Evolutionary conservation across 1,140 invertebrate genomes (phyloP).

Genomic region (Dysdera silvatica): DNA sequence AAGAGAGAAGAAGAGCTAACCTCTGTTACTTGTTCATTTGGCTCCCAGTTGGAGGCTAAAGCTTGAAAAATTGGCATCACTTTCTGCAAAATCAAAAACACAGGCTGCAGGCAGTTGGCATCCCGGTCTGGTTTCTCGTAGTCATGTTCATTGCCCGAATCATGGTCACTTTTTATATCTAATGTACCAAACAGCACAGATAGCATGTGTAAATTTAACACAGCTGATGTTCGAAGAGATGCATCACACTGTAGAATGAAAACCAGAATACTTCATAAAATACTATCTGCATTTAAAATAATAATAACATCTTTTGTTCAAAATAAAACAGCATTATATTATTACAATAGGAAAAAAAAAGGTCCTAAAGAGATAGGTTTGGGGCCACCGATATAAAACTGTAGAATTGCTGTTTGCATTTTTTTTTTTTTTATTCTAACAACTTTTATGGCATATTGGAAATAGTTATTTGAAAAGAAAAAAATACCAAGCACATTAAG

Average conservation of each 20-base stretch:
- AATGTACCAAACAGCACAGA: conserved; percentile 60
- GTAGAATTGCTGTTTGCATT: no score
- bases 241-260: not conserved
- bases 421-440: no score
- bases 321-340: not conserved
- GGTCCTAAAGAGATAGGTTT: no score
- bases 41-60: conserved; percentile 51
- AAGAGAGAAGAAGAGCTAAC: conserved; percentile 40
- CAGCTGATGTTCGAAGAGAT: no score
- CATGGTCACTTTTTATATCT: conserved; percentile 42
- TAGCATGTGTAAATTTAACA: conserved; percentile 59
- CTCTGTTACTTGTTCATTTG: conserved; percentile 52
- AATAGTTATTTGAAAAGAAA: no score
- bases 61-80: conserved; percentile 52
- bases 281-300: conserved; percentile 4
- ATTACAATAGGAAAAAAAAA: conserved; percentile 1
- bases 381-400: no score
- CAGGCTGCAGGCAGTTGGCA: conserved; percentile 42
- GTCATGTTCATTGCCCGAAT: conserved; percentile 20
- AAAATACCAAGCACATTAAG: no score
- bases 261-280: no score
- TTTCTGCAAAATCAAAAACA: conserved; percentile 52
- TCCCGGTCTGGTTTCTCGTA: not conserved
- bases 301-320: not conserved
- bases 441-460: no score